Percentiles rank a stretch among this genome's conserved stretches.
Conservation (phyloP, 2,797 vertebrate genomes). For the Dendrocincla tyrannina region DNA sequence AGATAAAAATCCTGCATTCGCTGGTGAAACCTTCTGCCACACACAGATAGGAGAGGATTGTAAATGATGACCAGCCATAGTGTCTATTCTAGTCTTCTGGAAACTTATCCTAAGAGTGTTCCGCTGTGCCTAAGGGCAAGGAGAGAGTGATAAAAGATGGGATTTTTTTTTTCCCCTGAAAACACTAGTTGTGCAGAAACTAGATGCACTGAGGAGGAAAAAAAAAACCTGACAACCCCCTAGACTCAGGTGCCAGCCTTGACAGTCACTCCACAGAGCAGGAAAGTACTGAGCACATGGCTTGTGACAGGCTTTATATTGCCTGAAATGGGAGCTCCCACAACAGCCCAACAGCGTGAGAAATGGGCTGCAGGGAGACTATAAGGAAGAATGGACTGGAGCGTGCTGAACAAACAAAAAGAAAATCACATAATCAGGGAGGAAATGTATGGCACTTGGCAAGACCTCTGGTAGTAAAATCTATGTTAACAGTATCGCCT, state of each 20-base stretch:
- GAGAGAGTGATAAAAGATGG: not conserved
- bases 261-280: not conserved
- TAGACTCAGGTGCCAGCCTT: not conserved
- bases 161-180: not conserved
- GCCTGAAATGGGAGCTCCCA: not conserved
- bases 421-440: not conserved
- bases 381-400: not conserved
- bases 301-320: not conserved
- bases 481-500: conserved; percentile 2
- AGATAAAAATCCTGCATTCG: not conserved
- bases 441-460: not conserved
- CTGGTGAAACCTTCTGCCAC: not conserved
- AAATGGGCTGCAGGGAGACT: not conserved
- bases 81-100: not conserved
- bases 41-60: not conserved
- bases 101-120: not conserved
- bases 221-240: not conserved
- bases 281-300: not conserved
- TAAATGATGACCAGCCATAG: not conserved
- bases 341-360: not conserved
- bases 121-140: not conserved
- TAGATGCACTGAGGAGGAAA: not conserved
- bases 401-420: not conserved
- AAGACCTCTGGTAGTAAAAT: conserved; percentile 22
- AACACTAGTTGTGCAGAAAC: not conserved